Conservation (phyloP, 2,888 invertebrate species). For the Mystacides longicornis region DNA sequence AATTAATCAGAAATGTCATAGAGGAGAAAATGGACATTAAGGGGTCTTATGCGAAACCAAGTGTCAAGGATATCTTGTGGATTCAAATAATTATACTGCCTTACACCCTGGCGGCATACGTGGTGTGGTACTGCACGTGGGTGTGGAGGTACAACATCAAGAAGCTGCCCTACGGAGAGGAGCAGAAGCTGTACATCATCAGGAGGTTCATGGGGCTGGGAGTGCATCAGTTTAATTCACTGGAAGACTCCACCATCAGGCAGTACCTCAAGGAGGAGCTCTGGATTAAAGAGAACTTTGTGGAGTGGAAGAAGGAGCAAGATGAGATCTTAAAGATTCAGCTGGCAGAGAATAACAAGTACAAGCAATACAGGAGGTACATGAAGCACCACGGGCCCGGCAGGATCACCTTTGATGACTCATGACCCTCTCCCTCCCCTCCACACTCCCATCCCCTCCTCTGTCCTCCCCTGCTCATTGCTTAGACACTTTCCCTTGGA, state of each 20-base stretch:
- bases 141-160: slow-evolving; percentile 70
- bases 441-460: background rate
- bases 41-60: slow-evolving; percentile 86
- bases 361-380: slow-evolving; percentile 83
- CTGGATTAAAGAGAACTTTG: slow-evolving; percentile 77
- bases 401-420: slow-evolving; percentile 87
- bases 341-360: slow-evolving; percentile 76
- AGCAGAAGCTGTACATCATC: slow-evolving; percentile 80
- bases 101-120: slow-evolving; percentile 60
- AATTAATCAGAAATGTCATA: slow-evolving; percentile 71
- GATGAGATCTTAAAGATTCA: slow-evolving; percentile 81
- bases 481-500: background rate
- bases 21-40: slow-evolving; percentile 91
- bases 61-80: slow-evolving; percentile 71
- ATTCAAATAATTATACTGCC: slow-evolving; percentile 75
- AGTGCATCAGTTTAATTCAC: slow-evolving; percentile 60
- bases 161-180: slow-evolving; percentile 68
- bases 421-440: slow-evolving; percentile 27
- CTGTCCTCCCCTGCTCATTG: background rate
- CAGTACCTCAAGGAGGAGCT: slow-evolving; percentile 67
- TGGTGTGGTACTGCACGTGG: slow-evolving; percentile 74
- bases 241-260: slow-evolving; percentile 67
- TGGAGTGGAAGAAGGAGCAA: slow-evolving; percentile 69
- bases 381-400: slow-evolving; percentile 86
- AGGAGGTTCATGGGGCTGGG: slow-evolving; percentile 69